phyloP scores from a whole-genome alignment of 2,797 vertebrate genomes.

The Poliocrania exsul region DNA sequence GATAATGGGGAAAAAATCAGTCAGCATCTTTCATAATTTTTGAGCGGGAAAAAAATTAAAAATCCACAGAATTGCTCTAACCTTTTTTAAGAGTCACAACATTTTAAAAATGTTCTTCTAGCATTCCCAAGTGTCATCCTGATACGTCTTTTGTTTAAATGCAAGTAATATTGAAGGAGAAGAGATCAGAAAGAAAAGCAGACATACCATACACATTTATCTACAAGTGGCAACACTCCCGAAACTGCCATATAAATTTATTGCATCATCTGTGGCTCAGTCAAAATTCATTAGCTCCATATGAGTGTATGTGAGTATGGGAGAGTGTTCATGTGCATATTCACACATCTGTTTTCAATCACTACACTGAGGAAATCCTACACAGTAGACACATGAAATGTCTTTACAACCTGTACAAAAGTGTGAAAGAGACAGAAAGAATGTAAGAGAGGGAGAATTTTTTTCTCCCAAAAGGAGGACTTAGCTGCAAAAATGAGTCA shows the following conservation, averaged over 20 bases:
- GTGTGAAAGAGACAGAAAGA: conserved; percentile 38
- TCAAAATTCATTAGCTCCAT: conserved; percentile 54
- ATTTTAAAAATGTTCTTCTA: not conserved
- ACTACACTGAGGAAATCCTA: conserved; percentile 39
- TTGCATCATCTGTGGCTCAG: conserved; percentile 42
- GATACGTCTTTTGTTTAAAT: not conserved
- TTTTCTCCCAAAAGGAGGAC: not conserved
- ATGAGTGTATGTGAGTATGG: not conserved
- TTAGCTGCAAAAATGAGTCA: conserved; percentile 16
- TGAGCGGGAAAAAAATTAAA: not conserved
- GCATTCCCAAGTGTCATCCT: not conserved
- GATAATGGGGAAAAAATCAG: not conserved
- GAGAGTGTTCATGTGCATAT: not conserved
- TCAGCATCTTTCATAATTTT: not conserved
- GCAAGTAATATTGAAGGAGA: not conserved
- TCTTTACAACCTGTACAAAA: conserved; percentile 54
- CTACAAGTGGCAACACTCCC: conserved; percentile 52
- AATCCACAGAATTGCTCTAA: not conserved
- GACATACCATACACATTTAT: not conserved
- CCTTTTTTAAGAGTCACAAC: not conserved
- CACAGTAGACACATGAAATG: conserved; percentile 46
- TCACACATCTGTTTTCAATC: conserved; percentile 69
- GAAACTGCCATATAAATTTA: conserved; percentile 62
- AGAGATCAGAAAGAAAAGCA: not conserved
- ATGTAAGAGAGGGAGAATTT: not conserved